Evolutionary conservation across 2,797 vertebrate species (phyloP), one percentile per base, ranked within the genome.

Genomic region (Selene dorsalis): DNA sequence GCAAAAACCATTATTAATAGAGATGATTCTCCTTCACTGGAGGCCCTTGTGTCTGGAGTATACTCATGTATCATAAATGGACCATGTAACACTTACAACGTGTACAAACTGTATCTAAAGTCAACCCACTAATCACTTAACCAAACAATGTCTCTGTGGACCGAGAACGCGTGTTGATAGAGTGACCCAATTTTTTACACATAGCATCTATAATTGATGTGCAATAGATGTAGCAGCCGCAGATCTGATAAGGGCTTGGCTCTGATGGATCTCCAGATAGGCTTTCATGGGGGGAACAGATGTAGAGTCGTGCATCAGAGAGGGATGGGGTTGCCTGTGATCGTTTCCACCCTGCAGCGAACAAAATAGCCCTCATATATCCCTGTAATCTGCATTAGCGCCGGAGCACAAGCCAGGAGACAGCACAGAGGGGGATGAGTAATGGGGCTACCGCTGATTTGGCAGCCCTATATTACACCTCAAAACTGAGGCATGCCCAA

Each of bases 351-450:
- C 93, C 93, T 80, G 90, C 91, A 80, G 93, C 81, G 93, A 94
- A 93, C 93, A 94, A 93, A 94, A 94, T 93, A 93, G 93, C 93
- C 92, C 91, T 93, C 93, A 93, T 94, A 94, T 88, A 94, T 94
- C 92, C 91, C 92, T 91, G 93, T 93, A 93, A 94, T 93, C 92
- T 93, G 92, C 93, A 93, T 93, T 91, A 93, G 92, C 82, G 80
- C 82, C 52, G 80, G 89, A 89, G 91, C 91, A 87, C 85, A 81
- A 91, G 93, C 90, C 91, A 91, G 90, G 91, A 92, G 91, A 93
- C 91, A 87, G 89, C 91, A 39, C 87, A 86, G 91, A 88, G 91
- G 91, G 91, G 84, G 89, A 91, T 93, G 93, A 94, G 90, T 93
- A 93, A 93, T 93, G 93, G 92, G 84, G 74, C 87, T 64, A 87